Base-by-base conservation (phyloP, 2,113 vertebrate species). In the Hemiprocne comata region DNA sequence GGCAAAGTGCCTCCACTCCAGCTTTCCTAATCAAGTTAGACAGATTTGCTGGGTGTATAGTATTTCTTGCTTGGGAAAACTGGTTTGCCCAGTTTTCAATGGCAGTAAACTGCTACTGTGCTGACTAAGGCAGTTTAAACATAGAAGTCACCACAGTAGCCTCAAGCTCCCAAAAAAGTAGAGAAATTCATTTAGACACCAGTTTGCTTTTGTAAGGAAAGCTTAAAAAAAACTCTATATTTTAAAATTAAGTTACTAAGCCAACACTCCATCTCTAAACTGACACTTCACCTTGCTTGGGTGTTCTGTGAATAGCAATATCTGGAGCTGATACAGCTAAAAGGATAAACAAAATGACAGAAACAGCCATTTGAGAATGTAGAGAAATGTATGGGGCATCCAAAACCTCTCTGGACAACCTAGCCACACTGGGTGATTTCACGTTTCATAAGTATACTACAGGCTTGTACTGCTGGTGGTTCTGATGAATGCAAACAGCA, bases 171-270 rank as follows among this genome's bases (percentile, higher is more conserved):
- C 34, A 87, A 36, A 89, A 81, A 91, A 85, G n/a, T 42, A 75
- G 57, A 57, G 36, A 95, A 96, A 96, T 54, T 85, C 26, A 69
- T 57, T 74, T 92, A 93, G 76, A 57, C 3, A 28, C 34, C 11
- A 38, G 10, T 80, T 91, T 92, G 79, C 54, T 95, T 78, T 85
- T 86, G 54, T 89, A 81, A 86, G 87, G 28, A 95, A 97, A 93
- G 53, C 48, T 86, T 89, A 25, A 90, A 87, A 85, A 85, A 73
- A 42, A 2, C 31, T 71, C 85, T 65, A 1, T 92, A 48, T 94
- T 95, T 96, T 89, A 92, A 94, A 97, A 97, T 73, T 75, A 90
- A 94, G 92, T 97, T 96, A 61, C 72, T 80, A 94, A 89, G 78
- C 71, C 86, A 96, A 88, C 54, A 87, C 44, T 89, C 61, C 34